Conservation (phyloP, 2,797 vertebrate genomes). For the Geotrypetes seraphini region DNA sequence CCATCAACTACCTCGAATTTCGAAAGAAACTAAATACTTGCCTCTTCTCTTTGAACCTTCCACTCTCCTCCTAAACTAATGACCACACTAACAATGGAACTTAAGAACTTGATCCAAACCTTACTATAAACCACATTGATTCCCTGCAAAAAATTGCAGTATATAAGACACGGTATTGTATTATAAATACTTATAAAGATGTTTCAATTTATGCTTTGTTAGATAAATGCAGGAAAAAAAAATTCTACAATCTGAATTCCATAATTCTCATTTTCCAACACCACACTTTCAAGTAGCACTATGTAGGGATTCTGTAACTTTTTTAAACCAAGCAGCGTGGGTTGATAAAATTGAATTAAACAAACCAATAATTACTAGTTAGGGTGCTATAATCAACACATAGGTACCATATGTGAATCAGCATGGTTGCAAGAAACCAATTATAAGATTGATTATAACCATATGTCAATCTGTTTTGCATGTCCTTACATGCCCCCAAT, state of each 20-base stretch:
- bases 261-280: not conserved
- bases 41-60: too few species aligned
- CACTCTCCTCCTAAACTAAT: too few species aligned
- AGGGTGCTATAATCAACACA: constrained; percentile 29
- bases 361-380: constrained; percentile 32
- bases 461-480: too few species aligned
- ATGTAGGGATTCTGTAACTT: constrained; percentile 12
- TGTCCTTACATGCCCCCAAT: constrained; percentile 26
- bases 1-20: too few species aligned
- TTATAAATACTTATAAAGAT: too few species aligned
- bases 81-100: too few species aligned
- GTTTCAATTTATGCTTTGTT: not conserved
- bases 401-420: constrained; percentile 33
- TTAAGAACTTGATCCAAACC: too few species aligned
- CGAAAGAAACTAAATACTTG: too few species aligned
- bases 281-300: not conserved
- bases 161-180: too few species aligned
- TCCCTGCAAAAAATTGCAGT: too few species aligned
- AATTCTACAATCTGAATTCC: not conserved
- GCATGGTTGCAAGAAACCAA: constrained; percentile 16
- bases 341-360: constrained; percentile 37
- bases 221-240: not conserved
- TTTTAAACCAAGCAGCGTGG: constrained; percentile 23
- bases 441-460: constrained; percentile 26
- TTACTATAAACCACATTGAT: too few species aligned